Conservation (phyloP, 2,113 vertebrate genomes). For the Triplophysa tibetana region DNA sequence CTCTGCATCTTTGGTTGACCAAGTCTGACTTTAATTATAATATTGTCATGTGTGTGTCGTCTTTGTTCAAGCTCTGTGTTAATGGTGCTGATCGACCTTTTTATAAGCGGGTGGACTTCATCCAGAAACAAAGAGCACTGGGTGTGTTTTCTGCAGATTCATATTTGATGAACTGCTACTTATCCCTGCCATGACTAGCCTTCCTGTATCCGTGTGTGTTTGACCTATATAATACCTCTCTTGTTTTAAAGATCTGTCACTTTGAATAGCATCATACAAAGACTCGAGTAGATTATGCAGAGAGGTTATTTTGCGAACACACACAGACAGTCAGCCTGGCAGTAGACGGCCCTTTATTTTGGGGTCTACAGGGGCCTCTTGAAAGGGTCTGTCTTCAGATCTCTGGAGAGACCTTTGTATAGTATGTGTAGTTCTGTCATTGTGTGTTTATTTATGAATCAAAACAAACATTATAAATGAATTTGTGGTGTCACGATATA, state of each 20-base stretch:
- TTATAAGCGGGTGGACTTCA: slow-evolving; percentile 16
- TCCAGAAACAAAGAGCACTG: slow-evolving; percentile 5
- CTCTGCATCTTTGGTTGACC: too few relatives aligned
- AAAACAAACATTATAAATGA: too few relatives aligned
- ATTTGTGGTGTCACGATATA: too few relatives aligned
- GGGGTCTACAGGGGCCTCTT: neutral
- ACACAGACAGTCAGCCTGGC: slow-evolving; percentile 32
- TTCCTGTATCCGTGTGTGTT: slow-evolving; percentile 26
- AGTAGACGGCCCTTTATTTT: slow-evolving; percentile 17
- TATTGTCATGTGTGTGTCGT: too few relatives aligned
- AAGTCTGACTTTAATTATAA: too few relatives aligned
- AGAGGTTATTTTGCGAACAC: slow-evolving; percentile 13
- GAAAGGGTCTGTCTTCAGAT: slow-evolving; percentile 20
- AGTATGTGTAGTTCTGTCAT: neutral
- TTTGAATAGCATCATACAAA: slow-evolving; percentile 28
- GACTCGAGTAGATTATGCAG: slow-evolving; percentile 20
- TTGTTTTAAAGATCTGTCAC: slow-evolving; percentile 24
- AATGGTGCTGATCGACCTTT: neutral
- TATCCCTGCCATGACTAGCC: neutral
- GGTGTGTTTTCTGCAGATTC: slow-evolving; percentile 22
- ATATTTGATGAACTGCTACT: slow-evolving; percentile 49
- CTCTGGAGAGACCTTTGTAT: slow-evolving; percentile 39
- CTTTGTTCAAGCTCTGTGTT: too few relatives aligned
- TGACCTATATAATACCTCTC: slow-evolving; percentile 50
- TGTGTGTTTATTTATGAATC: too few relatives aligned